Evolutionary conservation across 2,888 invertebrate genomes (phyloP).

Genomic region (Tachystola acroxantha): DNA sequence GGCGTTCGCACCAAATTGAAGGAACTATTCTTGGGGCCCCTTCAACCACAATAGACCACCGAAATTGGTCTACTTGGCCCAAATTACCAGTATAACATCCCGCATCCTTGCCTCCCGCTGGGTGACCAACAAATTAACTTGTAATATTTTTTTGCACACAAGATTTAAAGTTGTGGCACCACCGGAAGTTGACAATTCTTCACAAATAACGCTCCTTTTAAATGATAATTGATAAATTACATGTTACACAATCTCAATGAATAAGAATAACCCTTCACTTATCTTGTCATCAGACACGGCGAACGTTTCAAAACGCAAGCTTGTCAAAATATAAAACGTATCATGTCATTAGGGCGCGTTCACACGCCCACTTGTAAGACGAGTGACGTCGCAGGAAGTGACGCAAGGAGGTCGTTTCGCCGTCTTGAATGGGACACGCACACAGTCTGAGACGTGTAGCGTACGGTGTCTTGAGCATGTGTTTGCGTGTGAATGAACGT

Average conservation of each 20-base stretch:
- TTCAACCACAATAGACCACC: conserved; percentile 50
- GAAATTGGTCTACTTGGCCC: conserved; percentile 67
- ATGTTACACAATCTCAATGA: conserved; percentile 24
- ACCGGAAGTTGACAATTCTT: conserved; percentile 17
- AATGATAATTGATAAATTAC: conserved; percentile 32
- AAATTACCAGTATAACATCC: conserved; percentile 69
- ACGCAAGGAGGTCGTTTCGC: conserved; percentile 50
- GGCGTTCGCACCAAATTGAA: conserved; percentile 50
- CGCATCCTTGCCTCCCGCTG: conserved; percentile 65
- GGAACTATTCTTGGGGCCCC: conserved; percentile 62
- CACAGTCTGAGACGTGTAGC: conserved; percentile 29
- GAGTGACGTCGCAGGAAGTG: conserved; percentile 63
- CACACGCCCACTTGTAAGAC: conserved; percentile 68
- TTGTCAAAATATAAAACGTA: conserved; percentile 56
- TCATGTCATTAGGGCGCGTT: conserved; percentile 45
- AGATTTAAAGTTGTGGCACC: conserved; percentile 15
- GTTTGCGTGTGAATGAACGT: conserved; percentile 59
- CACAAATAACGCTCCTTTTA: conserved; percentile 18
- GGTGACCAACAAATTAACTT: conserved; percentile 37
- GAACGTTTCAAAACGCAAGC: conserved; percentile 25
- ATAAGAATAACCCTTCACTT: conserved; percentile 47
- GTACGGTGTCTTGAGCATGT: conserved; percentile 29
- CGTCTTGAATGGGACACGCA: conserved; percentile 66
- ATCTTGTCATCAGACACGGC: conserved; percentile 35
- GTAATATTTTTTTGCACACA: conserved; percentile 28